Base-by-base conservation (phyloP, 1,140 invertebrate species). In the Mylabris phalerata region DNA sequence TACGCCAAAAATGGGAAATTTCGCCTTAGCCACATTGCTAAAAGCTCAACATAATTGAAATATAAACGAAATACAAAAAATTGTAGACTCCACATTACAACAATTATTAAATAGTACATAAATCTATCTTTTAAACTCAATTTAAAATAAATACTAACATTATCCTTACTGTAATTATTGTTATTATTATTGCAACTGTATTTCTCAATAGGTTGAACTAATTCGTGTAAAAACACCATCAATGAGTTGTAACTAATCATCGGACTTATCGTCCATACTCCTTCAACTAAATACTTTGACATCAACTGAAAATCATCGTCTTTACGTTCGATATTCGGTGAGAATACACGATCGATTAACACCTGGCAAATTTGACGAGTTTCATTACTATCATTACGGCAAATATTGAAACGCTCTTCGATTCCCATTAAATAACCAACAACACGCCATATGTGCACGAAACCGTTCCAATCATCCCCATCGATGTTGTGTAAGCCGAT, bases 361-460 rank as follows among this genome's bases (percentile, higher is more conserved):
- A 61, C 44, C 1, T 67, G 26, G 44, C 73, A 73, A 27, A 73
- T 69, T 50, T 61, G 63, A 46, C 47, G 57, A 1, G 71, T 73
- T 66, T 74, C 73, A 46, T 65, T 59, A 4, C 71, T 55, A 10
- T 67, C 66, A 48, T 67, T 66, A 41, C 68, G 55, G 46, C 71
- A 73, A n/a, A 74, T 66, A 51, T 74, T 74, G 54, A 69, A 74
- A 39, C 71, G 83, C 64, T 95, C 90, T 60, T 91, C 82, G 9
- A 93, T 84, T 2, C 92, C 92, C 45, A 95, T 78, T 66, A 90
- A 72, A 65, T 85, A 80, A 1, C 90, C 91, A 38, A 94, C 83
- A 1, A 89, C 84, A 44, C 83, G 79, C 92, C 92, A 95, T 63
- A 93, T 84, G 70, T 95, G 90, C 2, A 89, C 72, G 48, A 90